Conservation (phyloP, 2,888 invertebrate genomes). For the Epirrhoe alternata region DNA sequence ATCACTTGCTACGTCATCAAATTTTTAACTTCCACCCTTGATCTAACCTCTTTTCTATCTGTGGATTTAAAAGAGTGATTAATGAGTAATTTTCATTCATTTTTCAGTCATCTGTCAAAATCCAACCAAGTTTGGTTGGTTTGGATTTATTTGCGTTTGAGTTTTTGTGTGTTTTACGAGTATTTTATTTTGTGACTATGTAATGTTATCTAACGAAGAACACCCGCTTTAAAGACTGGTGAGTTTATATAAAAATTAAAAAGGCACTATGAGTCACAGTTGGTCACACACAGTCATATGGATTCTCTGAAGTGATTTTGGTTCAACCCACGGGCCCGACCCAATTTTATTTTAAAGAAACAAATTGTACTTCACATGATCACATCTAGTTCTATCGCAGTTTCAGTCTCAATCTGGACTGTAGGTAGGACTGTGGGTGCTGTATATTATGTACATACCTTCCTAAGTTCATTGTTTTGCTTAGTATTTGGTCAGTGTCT, state of each 20-base stretch:
- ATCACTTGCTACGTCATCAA: too few species aligned
- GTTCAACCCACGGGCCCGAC: constrained; percentile 48
- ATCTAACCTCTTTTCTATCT: too few species aligned
- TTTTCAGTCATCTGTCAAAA: not conserved
- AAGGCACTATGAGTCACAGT: not conserved
- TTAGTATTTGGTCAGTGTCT: too few species aligned
- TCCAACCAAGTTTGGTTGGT: too few species aligned
- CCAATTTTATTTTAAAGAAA: constrained; percentile 41
- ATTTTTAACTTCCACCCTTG: too few species aligned
- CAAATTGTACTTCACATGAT: not conserved
- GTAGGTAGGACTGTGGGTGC: too few species aligned
- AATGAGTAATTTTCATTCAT: too few species aligned
- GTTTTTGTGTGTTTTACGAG: constrained; percentile 28
- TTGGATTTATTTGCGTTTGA: not conserved
- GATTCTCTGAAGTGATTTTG: constrained; percentile 11
- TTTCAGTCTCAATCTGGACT: too few species aligned
- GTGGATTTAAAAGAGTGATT: too few species aligned
- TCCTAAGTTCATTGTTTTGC: too few species aligned
- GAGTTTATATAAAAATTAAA: constrained; percentile 41
- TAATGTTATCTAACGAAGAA: constrained; percentile 16
- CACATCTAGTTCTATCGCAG: too few species aligned
- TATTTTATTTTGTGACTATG: constrained; percentile 16
- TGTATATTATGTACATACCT: too few species aligned
- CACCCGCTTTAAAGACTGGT: constrained; percentile 41
- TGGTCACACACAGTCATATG: not conserved